phyloP scores from a whole-genome alignment of 2,888 invertebrate species.

The Agrochola lota region DNA sequence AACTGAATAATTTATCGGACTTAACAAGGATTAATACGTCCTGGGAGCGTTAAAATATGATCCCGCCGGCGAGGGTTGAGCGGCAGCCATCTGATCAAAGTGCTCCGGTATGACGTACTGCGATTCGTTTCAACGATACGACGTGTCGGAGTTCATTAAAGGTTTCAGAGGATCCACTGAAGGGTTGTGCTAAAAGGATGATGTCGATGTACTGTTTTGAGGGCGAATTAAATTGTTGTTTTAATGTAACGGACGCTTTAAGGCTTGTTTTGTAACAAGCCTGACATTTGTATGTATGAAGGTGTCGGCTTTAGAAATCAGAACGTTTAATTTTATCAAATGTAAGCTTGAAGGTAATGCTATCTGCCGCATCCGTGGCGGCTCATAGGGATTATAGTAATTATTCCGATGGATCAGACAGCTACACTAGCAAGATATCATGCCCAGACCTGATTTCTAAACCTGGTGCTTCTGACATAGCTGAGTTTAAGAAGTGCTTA shows the following conservation, averaged over 20 bases:
- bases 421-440: slow-evolving; percentile 26
- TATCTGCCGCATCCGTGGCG: slow-evolving; percentile 18
- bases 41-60: slow-evolving; percentile 79
- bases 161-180: slow-evolving; percentile 29
- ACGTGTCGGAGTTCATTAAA: slow-evolving; percentile 51
- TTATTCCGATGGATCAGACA: slow-evolving; percentile 41
- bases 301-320: slow-evolving; percentile 18
- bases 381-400: slow-evolving; percentile 45
- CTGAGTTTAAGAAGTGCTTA: not conserved
- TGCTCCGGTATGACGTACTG: slow-evolving; percentile 32
- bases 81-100: slow-evolving; percentile 57
- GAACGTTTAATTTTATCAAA: slow-evolving; percentile 48
- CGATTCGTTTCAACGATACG: slow-evolving; percentile 14
- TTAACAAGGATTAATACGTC: slow-evolving; percentile 85
- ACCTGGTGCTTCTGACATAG: not conserved
- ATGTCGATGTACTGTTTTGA: slow-evolving; percentile 39
- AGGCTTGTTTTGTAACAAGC: slow-evolving; percentile 24
- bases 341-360: slow-evolving; percentile 43
- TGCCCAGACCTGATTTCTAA: slow-evolving; percentile 33
- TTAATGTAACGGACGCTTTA: slow-evolving; percentile 28
- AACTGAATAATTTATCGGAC: slow-evolving; percentile 85
- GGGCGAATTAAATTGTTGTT: slow-evolving; percentile 38
- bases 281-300: no score
- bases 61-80: slow-evolving; percentile 54
- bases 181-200: slow-evolving; percentile 30